A percentile compares a stretch with the other conserved stretches of the same genome.
Evolutionary conservation across 2,797 vertebrate genomes (phyloP).

Genomic region (Karalla daura): DNA sequence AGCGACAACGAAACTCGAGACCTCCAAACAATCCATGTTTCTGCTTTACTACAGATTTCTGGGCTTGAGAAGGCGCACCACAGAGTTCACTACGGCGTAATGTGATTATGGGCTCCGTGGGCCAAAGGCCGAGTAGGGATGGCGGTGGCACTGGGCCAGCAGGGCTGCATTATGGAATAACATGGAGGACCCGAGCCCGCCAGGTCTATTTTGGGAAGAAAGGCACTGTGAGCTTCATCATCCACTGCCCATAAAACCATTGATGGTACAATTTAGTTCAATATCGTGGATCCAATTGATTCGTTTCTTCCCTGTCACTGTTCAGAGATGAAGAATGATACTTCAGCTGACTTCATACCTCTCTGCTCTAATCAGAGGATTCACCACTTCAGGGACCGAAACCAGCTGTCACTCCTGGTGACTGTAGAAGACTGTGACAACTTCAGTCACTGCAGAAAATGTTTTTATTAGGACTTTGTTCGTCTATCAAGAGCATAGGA

Average conservation of each 20-base stretch:
- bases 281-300: background rate
- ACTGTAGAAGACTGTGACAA: background rate
- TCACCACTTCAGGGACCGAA: too few species aligned
- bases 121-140: constrained; percentile 37
- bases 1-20: constrained; percentile 79
- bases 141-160: constrained; percentile 25
- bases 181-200: constrained; percentile 7
- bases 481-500: background rate
- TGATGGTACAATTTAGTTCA: background rate
- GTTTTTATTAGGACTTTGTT: background rate
- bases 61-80: constrained; percentile 43
- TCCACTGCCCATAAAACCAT: background rate
- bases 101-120: constrained; percentile 63
- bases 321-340: background rate
- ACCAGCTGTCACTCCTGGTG: background rate
- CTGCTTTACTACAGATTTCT: constrained; percentile 76
- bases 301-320: background rate
- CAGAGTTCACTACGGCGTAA: constrained; percentile 63
- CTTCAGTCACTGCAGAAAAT: background rate
- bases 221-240: background rate
- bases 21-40: constrained; percentile 79
- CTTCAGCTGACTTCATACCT: background rate
- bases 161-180: constrained; percentile 5
- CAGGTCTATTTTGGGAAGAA: background rate
- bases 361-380: too few species aligned